Conservation (phyloP, 1,140 invertebrate species). For the Habropoda laboriosa region DNA sequence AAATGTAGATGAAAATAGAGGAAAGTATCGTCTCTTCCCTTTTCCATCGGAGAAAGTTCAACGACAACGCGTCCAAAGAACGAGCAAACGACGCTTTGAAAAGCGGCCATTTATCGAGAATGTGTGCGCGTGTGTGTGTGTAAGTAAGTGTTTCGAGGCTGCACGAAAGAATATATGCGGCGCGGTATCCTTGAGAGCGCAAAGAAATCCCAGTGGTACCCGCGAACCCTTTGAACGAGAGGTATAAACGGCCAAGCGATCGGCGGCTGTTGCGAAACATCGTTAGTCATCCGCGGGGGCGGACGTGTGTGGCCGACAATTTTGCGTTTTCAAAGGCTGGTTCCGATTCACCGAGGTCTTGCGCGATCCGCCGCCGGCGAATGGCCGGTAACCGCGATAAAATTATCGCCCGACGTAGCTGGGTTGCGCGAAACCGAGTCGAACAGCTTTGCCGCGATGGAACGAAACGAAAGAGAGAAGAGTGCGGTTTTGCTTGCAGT, state of each 20-base stretch:
- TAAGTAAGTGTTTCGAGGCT: too few relatives aligned
- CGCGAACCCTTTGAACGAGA: conserved; percentile 31
- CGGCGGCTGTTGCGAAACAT: conserved; percentile 45
- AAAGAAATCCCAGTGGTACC: conserved; percentile 32
- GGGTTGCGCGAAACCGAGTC: not conserved
- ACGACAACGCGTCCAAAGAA: not conserved
- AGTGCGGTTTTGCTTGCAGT: too few relatives aligned
- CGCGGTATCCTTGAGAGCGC: conserved; percentile 36
- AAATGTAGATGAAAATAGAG: not conserved
- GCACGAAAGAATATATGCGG: not conserved
- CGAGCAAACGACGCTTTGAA: not conserved
- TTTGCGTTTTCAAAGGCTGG: conserved; percentile 54
- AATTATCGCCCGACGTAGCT: conserved; percentile 66
- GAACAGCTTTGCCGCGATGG: not conserved
- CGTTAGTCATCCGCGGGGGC: conserved; percentile 41
- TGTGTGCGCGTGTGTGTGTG: too few relatives aligned
- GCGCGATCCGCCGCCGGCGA: conserved; percentile 39
- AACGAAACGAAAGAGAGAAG: not conserved
- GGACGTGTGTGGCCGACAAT: conserved; percentile 34
- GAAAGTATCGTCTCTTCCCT: too few relatives aligned
- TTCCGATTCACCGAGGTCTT: conserved; percentile 30
- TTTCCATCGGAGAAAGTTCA: not conserved
- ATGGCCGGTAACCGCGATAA: conserved; percentile 65
- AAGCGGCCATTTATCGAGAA: conserved; percentile 18
- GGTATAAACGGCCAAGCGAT: conserved; percentile 10